Base-by-base conservation (phyloP, 2,113 vertebrate genomes). In the Chlamydotis undulata region DNA sequence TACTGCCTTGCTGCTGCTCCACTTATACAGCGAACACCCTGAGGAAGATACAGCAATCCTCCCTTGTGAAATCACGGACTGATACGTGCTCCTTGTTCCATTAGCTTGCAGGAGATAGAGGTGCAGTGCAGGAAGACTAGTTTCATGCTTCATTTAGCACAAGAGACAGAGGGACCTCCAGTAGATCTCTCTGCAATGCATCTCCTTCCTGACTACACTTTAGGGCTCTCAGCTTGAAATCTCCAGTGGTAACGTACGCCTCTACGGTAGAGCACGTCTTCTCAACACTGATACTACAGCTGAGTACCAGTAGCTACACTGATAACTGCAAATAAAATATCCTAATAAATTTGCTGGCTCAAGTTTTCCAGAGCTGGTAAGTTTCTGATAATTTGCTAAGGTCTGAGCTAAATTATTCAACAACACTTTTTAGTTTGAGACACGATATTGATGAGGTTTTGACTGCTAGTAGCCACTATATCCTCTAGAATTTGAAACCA, bases 91-190 rank as follows among this genome's bases (percentile, higher is more conserved):
- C 91, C 93, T 60, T 56, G 80, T 89, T 92, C 94, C 85, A 83
- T 93, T 63, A 94, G 78, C 69, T 92, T 4, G 1, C 77, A 45
- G 61, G 75, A 74, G 83, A 88, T 6, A 22, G 74, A 87, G 65
- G 49, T 53, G 82, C 35, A 9, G 37, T 41, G 84, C 78, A 87
- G 93, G 90, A 91, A 94, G 83, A 84, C 43, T 69, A 80, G 85
- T 91, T 95, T 86, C 9, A 10, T 41, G 86, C 93, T 91, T 97
- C 93, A 81, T 95, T 97, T 91, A 95, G 81, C 96, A 85, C 83
- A 80, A 94, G 77, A 85, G 87, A 89, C 91, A 95, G 91, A 92
- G 84, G 87, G 94, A 94, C 82, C 83, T 96, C 33, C 57, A 87
- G 91, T 76, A 93, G 37, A 85, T 95, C 83, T 87, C 89, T 76